Base-by-base conservation (phyloP, 2,888 invertebrate genomes). In the Coelinius sp. region DNA sequence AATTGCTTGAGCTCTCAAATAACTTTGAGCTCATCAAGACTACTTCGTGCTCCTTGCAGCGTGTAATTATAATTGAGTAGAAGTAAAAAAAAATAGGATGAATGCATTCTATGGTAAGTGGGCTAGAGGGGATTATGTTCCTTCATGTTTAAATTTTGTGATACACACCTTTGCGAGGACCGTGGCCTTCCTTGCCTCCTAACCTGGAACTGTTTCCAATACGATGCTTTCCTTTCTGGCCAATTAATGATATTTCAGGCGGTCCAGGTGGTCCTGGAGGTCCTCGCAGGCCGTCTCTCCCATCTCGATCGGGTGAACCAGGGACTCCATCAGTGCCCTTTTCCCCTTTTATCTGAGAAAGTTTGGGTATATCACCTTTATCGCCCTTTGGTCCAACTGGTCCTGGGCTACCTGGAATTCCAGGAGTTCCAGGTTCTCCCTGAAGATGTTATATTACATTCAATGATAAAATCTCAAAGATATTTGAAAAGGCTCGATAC, bases 221-320 rank as follows among this genome's bases (percentile, higher is more conserved):
- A 25, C 96, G 95, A 0, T 95, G 93, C 84, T 95, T 95, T 20
- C 95, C 95, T 86, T 94, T 94, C 6, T 93, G 93, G 1, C 95
- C 94, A 8, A 93, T 92, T 73, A 95, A 90, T 1, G 94, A 93
- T 12, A 94, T 86, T 0, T 94, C 95, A 0, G 94, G 94, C 1
- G 91, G 86, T 0, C 94, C 94, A 0, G 93, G 93, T 0, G 91
- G 89, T 8, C 94, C 94, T 0, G 94, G 93, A 0, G 92, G 91
- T 0, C 90, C 95, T 3, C 90, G 86, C 53, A 90, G 88, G 25
- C 87, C 88, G 6, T 90, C 88, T 0, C 90, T 89, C 2, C 93
- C n/a, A n/a, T n/a, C n/a, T n/a, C n/a, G n/a, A n/a, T n/a, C 93
- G 0, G 94, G 91, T 0, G 92, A 89, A 0, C 95, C 95, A 0